A percentile compares a stretch with the other conserved stretches of the same genome.
Evolutionary conservation across 2,797 vertebrate species (phyloP).

Genomic region (Pseudochirops corinnae): DNA sequence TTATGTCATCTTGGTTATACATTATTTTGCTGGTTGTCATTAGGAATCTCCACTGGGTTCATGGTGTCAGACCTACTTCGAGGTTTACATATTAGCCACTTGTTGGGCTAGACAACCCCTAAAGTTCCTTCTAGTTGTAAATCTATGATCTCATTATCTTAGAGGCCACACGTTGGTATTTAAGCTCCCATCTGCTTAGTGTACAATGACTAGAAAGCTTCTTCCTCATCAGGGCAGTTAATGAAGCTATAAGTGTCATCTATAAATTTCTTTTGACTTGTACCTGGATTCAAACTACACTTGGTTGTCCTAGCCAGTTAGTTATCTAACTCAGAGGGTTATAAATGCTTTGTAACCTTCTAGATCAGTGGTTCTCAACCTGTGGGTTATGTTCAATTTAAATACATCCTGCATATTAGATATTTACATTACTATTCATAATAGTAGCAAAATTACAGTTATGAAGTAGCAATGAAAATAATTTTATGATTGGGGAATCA

Average conservation of each 20-base stretch:
- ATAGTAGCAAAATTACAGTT: no score
- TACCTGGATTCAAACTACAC: neutral
- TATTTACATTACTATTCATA: no score
- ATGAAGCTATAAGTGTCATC: neutral
- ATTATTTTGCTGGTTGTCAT: neutral
- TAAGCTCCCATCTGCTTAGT: neutral
- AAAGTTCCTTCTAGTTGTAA: neutral
- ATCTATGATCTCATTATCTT: no score
- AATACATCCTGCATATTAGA: no score
- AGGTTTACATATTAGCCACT: neutral
- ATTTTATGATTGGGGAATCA: no score
- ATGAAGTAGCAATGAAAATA: no score
- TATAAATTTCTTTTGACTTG: neutral
- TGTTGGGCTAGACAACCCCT: neutral
- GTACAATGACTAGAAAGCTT: neutral
- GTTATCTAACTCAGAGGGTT: neutral
- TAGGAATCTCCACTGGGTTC: neutral
- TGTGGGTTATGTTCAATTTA: no score
- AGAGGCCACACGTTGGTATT: neutral
- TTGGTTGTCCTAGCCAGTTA: neutral
- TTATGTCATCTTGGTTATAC: neutral
- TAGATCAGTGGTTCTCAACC: no score
- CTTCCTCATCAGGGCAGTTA: neutral
- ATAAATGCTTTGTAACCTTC: neutral
- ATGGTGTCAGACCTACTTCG: neutral